Evolutionary conservation across 2,113 vertebrate species (phyloP).

Genomic region (Tylochromis polylepis): DNA sequence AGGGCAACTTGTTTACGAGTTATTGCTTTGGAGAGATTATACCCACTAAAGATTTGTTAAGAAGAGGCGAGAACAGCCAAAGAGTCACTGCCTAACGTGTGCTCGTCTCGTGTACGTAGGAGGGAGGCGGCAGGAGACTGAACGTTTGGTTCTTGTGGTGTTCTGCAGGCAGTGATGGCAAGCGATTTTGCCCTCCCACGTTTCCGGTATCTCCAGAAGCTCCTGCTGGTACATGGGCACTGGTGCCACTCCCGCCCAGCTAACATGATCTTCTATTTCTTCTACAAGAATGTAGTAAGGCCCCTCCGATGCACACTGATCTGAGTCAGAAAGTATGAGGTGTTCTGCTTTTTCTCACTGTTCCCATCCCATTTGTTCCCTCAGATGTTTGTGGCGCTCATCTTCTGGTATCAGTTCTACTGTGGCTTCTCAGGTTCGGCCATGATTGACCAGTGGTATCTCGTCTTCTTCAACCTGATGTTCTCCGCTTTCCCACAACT

Average conservation of each 20-base stretch:
- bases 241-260: constrained; percentile 98
- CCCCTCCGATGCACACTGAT: not conserved
- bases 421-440: constrained; percentile 93
- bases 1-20: constrained; percentile 4
- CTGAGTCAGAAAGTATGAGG: not conserved
- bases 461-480: constrained; percentile 98
- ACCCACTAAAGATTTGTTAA: constrained; percentile 32
- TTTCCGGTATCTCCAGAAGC: constrained; percentile 90
- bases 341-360: not conserved
- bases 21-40: constrained; percentile 48
- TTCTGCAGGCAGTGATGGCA: constrained; percentile 92
- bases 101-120: not conserved
- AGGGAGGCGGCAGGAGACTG: not conserved
- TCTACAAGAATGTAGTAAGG: constrained; percentile 98
- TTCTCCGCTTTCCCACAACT: constrained; percentile 98
- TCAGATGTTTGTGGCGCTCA: constrained; percentile 96
- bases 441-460: constrained; percentile 98
- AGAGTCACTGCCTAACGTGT: not conserved
- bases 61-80: not conserved
- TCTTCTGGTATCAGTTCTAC: too few relatives aligned
- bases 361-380: not conserved
- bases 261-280: constrained; percentile 98
- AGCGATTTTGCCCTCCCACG: constrained; percentile 92
- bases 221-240: constrained; percentile 93
- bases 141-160: not conserved